Evolutionary conservation across 2,888 invertebrate genomes (phyloP).

Genomic region (Agrochola litura): DNA sequence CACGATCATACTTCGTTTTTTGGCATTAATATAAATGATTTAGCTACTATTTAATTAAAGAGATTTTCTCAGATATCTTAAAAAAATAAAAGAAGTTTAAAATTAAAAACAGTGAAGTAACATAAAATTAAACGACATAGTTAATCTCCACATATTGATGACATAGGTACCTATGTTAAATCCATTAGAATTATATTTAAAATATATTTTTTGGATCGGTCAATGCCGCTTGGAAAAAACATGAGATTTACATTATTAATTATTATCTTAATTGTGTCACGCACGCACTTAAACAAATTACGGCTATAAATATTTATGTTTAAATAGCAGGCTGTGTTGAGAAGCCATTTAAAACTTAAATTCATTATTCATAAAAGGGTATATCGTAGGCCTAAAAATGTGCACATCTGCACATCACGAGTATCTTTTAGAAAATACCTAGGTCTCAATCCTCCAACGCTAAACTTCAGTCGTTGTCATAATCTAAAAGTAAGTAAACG

Average conservation of each 20-base stretch:
- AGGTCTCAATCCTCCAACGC: neutral
- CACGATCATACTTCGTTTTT: neutral
- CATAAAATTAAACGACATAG: neutral
- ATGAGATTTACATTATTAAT: conserved; percentile 1
- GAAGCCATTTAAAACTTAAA: neutral
- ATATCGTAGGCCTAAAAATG: neutral
- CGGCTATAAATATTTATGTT: too few relatives aligned
- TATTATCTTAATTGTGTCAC: neutral
- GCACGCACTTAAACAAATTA: neutral
- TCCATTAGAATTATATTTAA: neutral
- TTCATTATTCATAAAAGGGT: neutral
- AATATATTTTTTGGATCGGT: neutral
- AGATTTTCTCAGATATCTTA: neutral
- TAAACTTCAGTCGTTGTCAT: neutral
- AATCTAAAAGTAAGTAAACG: neutral
- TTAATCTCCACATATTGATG: neutral
- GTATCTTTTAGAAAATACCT: neutral
- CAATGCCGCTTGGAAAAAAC: neutral
- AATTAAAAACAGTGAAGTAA: neutral
- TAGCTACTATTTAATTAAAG: neutral
- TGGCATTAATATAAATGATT: neutral
- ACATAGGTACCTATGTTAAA: neutral
- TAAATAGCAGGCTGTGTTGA: neutral
- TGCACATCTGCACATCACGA: neutral
- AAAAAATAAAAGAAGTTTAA: neutral